A percentile compares a stretch with the other conserved stretches of the same genome.
Evolutionary conservation across 2,888 invertebrate species (phyloP).

Genomic region (Emmelina monodactyla): DNA sequence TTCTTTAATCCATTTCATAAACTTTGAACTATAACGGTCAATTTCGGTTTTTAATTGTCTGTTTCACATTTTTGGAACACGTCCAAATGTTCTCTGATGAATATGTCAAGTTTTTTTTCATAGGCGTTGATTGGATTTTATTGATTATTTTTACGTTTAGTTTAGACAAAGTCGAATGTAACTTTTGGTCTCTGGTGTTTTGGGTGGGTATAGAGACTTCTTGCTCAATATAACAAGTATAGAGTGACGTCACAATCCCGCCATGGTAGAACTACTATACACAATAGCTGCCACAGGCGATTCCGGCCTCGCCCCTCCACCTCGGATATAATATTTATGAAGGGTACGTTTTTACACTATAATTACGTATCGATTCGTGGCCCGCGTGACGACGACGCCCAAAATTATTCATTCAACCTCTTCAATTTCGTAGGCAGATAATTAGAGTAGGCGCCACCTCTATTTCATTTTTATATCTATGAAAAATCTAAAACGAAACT

Average conservation of each 20-base stretch:
- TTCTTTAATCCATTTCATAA: too few relatives aligned
- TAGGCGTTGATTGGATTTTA: too few relatives aligned
- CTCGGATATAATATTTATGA: conserved; percentile 60
- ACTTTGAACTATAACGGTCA: neutral
- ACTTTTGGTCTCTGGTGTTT: too few relatives aligned
- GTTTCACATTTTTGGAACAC: too few relatives aligned
- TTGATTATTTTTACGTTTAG: too few relatives aligned
- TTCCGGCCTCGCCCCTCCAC: conserved; percentile 53
- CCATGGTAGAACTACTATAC: conserved; percentile 28
- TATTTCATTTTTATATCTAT: neutral
- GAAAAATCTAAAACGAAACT: neutral
- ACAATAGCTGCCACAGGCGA: conserved; percentile 51
- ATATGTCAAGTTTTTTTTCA: too few relatives aligned
- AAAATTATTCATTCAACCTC: conserved; percentile 58
- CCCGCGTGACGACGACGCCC: conserved; percentile 46
- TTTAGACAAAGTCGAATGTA: too few relatives aligned
- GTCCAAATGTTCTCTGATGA: too few relatives aligned
- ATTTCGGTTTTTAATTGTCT: too few relatives aligned
- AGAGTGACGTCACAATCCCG: conserved; percentile 25
- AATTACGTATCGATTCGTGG: conserved; percentile 60
- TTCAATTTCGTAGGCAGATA: conserved; percentile 40
- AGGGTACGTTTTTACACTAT: conserved; percentile 60
- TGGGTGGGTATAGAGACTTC: too few relatives aligned
- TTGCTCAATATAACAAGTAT: too few relatives aligned
- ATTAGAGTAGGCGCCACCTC: neutral